phyloP scores from a whole-genome alignment of 2,113 vertebrate species.

The Oceanodroma tethys region DNA sequence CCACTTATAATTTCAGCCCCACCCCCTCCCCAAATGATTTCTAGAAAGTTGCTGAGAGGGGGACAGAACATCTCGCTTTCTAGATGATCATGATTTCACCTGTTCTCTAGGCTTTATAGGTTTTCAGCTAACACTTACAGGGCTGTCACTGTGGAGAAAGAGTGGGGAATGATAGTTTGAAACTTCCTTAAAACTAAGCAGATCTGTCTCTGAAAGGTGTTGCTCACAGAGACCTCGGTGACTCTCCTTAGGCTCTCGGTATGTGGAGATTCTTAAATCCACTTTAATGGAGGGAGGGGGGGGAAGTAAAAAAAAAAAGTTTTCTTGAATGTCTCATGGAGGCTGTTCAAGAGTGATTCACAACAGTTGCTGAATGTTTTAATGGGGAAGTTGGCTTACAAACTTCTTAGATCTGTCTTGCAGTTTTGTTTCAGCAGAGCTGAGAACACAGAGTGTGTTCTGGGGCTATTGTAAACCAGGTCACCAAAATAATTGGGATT shows the following conservation, averaged over 20 bases:
- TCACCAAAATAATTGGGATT: neutral
- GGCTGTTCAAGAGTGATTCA: neutral
- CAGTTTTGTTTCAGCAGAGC: neutral
- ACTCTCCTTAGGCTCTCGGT: neutral
- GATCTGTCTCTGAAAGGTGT: neutral
- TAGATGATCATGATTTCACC: neutral
- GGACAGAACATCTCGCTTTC: neutral
- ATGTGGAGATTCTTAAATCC: neutral
- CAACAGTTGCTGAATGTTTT: neutral
- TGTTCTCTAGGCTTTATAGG: neutral
- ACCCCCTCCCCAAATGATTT: neutral
- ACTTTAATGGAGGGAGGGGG: neutral
- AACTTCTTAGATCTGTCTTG: neutral
- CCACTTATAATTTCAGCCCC: accelerated
- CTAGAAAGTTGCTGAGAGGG: neutral
- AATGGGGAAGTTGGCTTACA: neutral
- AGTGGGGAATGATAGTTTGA: neutral
- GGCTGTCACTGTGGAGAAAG: neutral
- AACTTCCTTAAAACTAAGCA: neutral
- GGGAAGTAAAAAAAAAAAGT: neutral
- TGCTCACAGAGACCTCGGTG: accelerated
- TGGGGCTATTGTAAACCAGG: neutral
- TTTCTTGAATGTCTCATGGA: accelerated
- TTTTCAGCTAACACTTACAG: neutral
- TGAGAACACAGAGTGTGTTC: neutral